phyloP scores from a whole-genome alignment of 2,888 invertebrate genomes.

The Drosophila affinis region DNA sequence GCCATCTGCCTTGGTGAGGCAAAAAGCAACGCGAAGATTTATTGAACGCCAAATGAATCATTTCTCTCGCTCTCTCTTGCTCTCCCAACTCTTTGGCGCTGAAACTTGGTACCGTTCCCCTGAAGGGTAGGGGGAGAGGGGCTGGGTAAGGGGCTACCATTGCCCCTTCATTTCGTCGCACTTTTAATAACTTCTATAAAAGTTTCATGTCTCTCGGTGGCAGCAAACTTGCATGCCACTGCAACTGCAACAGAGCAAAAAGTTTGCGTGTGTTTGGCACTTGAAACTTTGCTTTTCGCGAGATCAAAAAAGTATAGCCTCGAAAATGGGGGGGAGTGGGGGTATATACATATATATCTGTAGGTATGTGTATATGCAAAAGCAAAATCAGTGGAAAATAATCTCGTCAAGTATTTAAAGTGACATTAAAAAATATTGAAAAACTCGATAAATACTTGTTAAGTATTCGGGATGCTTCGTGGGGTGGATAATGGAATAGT shows the following conservation, averaged over 20 bases:
- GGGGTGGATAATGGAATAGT: slow-evolving; percentile 22
- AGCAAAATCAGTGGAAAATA: slow-evolving; percentile 72
- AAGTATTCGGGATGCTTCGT: slow-evolving; percentile 54
- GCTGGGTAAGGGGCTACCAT: neutral
- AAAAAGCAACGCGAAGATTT: slow-evolving; percentile 56
- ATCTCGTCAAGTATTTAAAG: slow-evolving; percentile 80
- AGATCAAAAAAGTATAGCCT: slow-evolving; percentile 18
- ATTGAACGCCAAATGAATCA: slow-evolving; percentile 75
- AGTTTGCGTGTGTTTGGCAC: slow-evolving; percentile 78
- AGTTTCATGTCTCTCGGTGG: slow-evolving; percentile 72
- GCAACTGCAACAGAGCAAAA: slow-evolving; percentile 45
- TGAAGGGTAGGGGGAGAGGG: neutral
- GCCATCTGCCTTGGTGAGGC: slow-evolving; percentile 45
- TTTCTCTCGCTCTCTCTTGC: slow-evolving; percentile 29
- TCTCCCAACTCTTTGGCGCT: slow-evolving; percentile 53
- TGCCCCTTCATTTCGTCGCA: slow-evolving; percentile 38
- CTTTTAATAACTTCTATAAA: slow-evolving; percentile 79
- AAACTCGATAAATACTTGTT: slow-evolving; percentile 80
- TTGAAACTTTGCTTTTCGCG: slow-evolving; percentile 66
- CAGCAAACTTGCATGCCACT: slow-evolving; percentile 60
- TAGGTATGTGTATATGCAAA: slow-evolving; percentile 46
- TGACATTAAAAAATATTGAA: slow-evolving; percentile 81
- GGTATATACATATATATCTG: neutral
- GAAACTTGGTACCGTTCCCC: slow-evolving; percentile 26
- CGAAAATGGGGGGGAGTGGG: neutral